A percentile compares a stretch with the other conserved stretches of the same genome.
Conservation (phyloP, 2,888 invertebrate species). For the Pseudococcus jackbeardsleyi region DNA sequence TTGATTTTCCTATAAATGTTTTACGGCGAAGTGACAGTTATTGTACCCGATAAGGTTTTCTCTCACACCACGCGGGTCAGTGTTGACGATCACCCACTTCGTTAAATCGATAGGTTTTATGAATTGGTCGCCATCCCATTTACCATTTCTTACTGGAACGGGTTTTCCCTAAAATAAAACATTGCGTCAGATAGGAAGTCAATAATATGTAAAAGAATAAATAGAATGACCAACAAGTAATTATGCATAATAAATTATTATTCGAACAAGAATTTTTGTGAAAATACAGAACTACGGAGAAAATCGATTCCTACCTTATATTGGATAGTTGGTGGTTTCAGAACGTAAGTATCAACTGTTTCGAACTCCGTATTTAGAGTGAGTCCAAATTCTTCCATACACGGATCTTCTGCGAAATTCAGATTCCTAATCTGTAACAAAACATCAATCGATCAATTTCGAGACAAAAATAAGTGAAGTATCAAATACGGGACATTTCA, state of each 20-base stretch:
- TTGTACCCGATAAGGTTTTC: too few relatives aligned
- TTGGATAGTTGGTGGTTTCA: not conserved
- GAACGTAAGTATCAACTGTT: not conserved
- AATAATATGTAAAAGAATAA: not conserved
- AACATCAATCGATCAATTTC: not conserved
- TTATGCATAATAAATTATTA: not conserved
- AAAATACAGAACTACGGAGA: not conserved
- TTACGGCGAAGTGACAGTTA: too few relatives aligned
- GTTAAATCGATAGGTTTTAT: not conserved
- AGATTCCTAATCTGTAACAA: not conserved
- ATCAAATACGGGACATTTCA: not conserved
- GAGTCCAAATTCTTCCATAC: not conserved
- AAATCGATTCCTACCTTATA: not conserved
- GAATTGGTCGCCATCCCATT: not conserved
- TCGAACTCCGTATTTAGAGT: not conserved
- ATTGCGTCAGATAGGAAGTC: not conserved
- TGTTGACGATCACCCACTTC: not conserved
- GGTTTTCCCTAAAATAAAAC: not conserved
- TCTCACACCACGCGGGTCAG: not conserved
- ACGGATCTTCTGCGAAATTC: not conserved
- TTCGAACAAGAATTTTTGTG: not conserved
- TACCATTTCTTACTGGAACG: not conserved
- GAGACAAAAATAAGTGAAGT: not conserved
- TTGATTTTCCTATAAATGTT: too few relatives aligned
- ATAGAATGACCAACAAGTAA: not conserved